Base-by-base conservation (phyloP, 2,888 invertebrate genomes). In the Sthenelais limicola region DNA sequence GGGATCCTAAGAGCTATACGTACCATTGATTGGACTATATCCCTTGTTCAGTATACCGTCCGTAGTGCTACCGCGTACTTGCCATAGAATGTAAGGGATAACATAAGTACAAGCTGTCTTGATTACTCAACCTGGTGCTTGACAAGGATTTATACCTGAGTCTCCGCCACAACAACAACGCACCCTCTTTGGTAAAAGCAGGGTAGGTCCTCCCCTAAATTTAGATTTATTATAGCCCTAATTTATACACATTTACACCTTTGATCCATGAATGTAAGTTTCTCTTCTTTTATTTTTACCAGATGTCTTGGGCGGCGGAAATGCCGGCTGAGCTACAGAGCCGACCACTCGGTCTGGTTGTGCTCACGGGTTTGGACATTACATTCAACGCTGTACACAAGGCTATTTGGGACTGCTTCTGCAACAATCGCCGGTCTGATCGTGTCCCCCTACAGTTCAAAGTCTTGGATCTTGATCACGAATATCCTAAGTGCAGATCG, bases 361-460 rank as follows among this genome's bases (percentile, higher is more conserved):
- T 94, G 38, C 90, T 98, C 70, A 92, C 94, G 77, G 98, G 98
- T 21, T 90, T 98, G 75, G 96, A 98, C 86, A 91, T 93, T 12
- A 89, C 92, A 48, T 93, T 93, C 85, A 96, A 96, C 89, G 91
- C 94, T 2, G 90, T 94, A 52, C 97, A 98, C 88, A 94, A 94
- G 85, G 91, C 94, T 66, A 93, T 98, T 86, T 97, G 96, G 96
- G 96, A 97, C 84, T 93, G 94, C 5, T 96, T 98, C 85, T 93
- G 92, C 79, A 92, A 92, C 83, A 94, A 94, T 86, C 91, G 95
- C 38, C 91, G 94, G 76, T 89, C 92, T 0, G 96, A 97, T 84
- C 91, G 95, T 82, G 92, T 94, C 54, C 92, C 94, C 0, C 92
- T 98, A 73, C 91, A 93, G 80, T 96, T 96, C 88, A 94, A 94